These are phyloP conservation scores for Lateolabrax maculatus DNA, from an alignment of 2,797 vertebrate species.

Conservation along the genomic window DNA sequence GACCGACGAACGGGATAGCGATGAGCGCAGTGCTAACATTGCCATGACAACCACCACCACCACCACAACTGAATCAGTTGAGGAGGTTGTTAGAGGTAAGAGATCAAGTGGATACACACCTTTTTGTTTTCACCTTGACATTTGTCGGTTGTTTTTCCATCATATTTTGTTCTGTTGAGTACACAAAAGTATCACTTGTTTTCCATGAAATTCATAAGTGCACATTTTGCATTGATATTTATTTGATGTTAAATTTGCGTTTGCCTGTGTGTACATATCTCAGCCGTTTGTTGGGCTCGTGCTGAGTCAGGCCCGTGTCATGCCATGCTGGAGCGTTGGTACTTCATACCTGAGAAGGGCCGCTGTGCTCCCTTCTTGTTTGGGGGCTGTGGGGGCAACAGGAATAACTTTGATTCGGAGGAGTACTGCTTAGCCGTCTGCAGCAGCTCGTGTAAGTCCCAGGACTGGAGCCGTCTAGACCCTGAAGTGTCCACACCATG, in stretches of 20 bases:
- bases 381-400: constrained; percentile 98
- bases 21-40: constrained; percentile 90
- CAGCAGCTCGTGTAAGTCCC: constrained; percentile 97
- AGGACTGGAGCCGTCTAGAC: constrained; percentile 37
- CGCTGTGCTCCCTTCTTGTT: constrained; percentile 97
- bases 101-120: not conserved
- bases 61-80: constrained; percentile 97
- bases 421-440: constrained; percentile 98
- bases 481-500: constrained; percentile 27
- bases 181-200: constrained; percentile 9
- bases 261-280: constrained; percentile 71
- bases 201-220: constrained; percentile 22
- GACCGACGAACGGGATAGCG: constrained; percentile 88
- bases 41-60: constrained; percentile 97
- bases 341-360: constrained; percentile 92
- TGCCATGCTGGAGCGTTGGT: constrained; percentile 96
- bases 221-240: constrained; percentile 35
- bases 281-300: constrained; percentile 97
- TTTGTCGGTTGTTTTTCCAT: not conserved
- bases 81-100: constrained; percentile 98
- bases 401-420: constrained; percentile 99
- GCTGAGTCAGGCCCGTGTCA: constrained; percentile 94
- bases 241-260: constrained; percentile 46
- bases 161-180: not conserved
- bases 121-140: not conserved